Evolutionary conservation across 2,113 vertebrate species (phyloP).

Genomic region (Hyperoodon ampullatus): DNA sequence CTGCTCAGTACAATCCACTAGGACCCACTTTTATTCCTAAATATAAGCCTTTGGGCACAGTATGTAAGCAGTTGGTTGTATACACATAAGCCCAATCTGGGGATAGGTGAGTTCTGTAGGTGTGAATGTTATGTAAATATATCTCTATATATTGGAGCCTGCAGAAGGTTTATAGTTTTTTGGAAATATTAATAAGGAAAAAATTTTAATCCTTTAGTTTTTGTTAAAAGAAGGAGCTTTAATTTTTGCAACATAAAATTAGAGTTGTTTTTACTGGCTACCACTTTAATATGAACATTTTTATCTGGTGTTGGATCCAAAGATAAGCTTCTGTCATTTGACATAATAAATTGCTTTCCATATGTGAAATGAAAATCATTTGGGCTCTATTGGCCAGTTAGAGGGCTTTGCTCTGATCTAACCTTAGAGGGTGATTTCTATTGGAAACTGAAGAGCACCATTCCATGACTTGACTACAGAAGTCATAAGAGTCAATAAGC

Average conservation of each 20-base stretch:
- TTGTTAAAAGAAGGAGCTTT: background rate
- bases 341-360: conserved; percentile 5
- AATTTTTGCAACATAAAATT: background rate
- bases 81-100: background rate
- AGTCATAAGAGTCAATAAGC: background rate
- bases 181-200: background rate
- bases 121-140: background rate
- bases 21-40: background rate
- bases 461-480: background rate
- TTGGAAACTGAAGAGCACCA: background rate
- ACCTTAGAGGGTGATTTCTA: conserved; percentile 4
- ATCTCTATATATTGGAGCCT: background rate
- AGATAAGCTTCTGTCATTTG: background rate
- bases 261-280: background rate
- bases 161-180: background rate
- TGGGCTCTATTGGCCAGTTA: background rate
- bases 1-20: background rate
- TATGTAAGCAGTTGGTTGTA: background rate
- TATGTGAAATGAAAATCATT: background rate
- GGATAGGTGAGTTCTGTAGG: background rate
- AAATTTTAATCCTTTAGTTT: background rate
- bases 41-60: background rate
- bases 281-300: background rate
- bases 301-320: background rate
- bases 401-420: background rate